phyloP scores from a whole-genome alignment of 2,797 vertebrate genomes.

The Pangasius sanitwongsei region DNA sequence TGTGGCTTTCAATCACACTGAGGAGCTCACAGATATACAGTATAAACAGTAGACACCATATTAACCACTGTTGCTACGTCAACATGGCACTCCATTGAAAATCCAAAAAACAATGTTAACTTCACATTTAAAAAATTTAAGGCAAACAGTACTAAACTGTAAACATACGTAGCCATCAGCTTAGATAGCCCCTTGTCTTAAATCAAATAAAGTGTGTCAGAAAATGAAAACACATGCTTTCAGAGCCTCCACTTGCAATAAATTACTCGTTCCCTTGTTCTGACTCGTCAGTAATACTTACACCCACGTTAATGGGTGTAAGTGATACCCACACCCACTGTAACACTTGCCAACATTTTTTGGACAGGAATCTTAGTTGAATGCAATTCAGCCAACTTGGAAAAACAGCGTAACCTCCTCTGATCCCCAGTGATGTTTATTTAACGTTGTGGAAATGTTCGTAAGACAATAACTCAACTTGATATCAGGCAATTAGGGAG shows the following conservation, averaged over 20 bases:
- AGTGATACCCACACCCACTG: constrained; percentile 8
- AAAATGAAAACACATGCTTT: constrained; percentile 14
- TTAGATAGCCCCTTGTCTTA: neutral
- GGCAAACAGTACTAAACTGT: neutral
- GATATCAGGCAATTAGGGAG: neutral
- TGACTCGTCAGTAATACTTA: neutral
- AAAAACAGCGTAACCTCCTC: neutral
- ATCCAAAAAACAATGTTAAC: neutral
- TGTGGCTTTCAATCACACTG: neutral
- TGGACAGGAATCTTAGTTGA: neutral
- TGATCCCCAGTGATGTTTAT: constrained; percentile 18
- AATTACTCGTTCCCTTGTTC: constrained; percentile 1
- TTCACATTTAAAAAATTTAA: neutral
- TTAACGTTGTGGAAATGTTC: constrained; percentile 15
- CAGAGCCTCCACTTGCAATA: too few species aligned
- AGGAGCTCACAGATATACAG: neutral
- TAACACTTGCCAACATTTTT: neutral
- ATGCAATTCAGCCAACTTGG: constrained; percentile 12
- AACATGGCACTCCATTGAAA: neutral
- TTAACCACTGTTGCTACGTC: neutral
- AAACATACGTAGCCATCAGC: neutral
- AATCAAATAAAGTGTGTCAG: neutral
- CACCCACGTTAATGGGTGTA: neutral
- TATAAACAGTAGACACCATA: neutral
- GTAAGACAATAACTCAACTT: neutral